phyloP scores from a whole-genome alignment of 2,113 vertebrate genomes.

The Ranitomeya variabilis region DNA sequence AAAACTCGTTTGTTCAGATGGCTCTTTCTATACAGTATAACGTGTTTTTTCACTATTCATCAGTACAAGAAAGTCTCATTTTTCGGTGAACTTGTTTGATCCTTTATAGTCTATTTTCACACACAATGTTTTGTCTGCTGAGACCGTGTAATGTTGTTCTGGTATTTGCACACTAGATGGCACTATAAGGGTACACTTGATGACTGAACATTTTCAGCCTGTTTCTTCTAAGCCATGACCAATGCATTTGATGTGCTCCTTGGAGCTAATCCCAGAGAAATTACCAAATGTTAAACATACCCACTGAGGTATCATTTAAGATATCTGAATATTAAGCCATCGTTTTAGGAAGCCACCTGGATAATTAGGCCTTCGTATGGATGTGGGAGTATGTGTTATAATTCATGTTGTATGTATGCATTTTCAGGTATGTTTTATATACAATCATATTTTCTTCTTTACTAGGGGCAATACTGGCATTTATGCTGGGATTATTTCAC shows the following conservation, averaged over 20 bases:
- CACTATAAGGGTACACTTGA: not conserved
- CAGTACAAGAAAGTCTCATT: too few relatives aligned
- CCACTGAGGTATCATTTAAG: not conserved
- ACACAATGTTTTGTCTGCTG: not conserved
- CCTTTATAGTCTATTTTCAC: too few relatives aligned
- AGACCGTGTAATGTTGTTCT: not conserved
- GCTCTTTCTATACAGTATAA: too few relatives aligned
- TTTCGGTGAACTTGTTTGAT: too few relatives aligned
- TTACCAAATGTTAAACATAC: not conserved
- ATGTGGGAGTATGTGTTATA: not conserved
- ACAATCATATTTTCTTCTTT: conserved; percentile 49
- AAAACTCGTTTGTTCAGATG: too few relatives aligned
- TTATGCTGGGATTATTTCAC: conserved; percentile 93
- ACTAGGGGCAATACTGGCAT: conserved; percentile 91
- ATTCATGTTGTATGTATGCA: not conserved
- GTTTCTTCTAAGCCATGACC: not conserved
- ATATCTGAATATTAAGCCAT: not conserved
- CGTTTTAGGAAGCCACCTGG: not conserved
- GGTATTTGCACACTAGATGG: conserved; percentile 6
- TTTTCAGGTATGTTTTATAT: not conserved
- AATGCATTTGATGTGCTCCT: not conserved
- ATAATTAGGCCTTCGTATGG: not conserved
- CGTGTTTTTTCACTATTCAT: too few relatives aligned
- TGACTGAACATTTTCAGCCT: not conserved
- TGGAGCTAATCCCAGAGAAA: not conserved